Percentiles rank a stretch among this genome's conserved stretches.
Evolutionary conservation across 2,113 vertebrate genomes (phyloP).

Genomic region (Lampris incognitus): DNA sequence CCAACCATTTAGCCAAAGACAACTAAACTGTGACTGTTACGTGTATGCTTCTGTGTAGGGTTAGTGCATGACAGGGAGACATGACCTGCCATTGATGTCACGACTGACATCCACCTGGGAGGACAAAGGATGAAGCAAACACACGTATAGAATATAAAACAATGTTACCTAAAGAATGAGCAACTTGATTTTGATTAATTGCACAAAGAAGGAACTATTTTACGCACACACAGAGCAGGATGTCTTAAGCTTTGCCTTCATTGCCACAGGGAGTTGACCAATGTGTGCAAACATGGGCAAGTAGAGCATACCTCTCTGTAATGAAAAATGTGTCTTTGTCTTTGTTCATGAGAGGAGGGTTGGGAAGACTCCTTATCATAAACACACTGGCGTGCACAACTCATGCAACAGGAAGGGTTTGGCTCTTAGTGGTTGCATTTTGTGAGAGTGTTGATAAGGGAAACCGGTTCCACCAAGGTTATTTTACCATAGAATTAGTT

Average conservation of each 20-base stretch:
- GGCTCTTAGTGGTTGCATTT: neutral
- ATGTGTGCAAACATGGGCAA: conserved; percentile 63
- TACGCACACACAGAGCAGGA: conserved; percentile 36
- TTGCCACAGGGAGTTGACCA: conserved; percentile 52
- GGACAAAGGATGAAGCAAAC: neutral
- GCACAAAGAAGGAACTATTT: neutral
- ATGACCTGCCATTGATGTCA: conserved; percentile 61
- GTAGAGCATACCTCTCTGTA: conserved; percentile 34
- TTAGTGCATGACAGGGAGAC: conserved; percentile 5
- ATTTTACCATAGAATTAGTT: no score
- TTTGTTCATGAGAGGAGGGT: conserved; percentile 1
- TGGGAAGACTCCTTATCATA: neutral
- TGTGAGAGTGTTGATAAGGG: neutral
- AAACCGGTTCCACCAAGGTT: no score
- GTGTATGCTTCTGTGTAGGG: conserved; percentile 4
- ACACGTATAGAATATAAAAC: neutral
- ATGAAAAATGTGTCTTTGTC: neutral
- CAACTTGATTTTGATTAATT: neutral
- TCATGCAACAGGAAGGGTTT: neutral
- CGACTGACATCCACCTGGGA: no score
- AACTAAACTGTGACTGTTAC: conserved; percentile 1
- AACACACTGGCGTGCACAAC: neutral
- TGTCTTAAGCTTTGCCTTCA: conserved; percentile 46
- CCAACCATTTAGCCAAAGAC: conserved; percentile 20
- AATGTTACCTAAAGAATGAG: neutral